Conservation (phyloP, 2,797 vertebrate species). For the Hypotaenidia okinawae region DNA sequence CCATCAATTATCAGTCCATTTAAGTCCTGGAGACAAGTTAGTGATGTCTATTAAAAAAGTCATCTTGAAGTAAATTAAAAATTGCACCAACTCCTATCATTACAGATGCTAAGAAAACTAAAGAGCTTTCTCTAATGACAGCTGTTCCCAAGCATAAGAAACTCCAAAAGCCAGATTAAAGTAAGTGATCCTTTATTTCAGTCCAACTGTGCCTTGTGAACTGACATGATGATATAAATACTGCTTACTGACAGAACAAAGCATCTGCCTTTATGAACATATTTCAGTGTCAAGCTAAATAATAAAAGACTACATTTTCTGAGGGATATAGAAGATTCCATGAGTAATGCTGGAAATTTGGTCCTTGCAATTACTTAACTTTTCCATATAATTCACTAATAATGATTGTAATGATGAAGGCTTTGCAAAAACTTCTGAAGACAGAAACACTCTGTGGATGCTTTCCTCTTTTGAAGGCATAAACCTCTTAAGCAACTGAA, state of each 20-base stretch:
- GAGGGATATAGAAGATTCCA: background rate
- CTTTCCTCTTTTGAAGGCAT: background rate
- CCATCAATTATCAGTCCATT: background rate
- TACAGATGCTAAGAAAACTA: conserved; percentile 1
- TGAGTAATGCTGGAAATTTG: background rate
- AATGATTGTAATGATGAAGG: background rate
- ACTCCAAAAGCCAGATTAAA: conserved; percentile 22
- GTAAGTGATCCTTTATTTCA: background rate
- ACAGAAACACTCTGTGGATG: background rate
- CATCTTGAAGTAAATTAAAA: background rate
- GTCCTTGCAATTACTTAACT: background rate
- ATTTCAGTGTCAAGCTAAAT: background rate
- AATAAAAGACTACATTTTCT: background rate
- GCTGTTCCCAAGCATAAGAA: conserved; percentile 1
- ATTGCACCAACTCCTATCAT: background rate
- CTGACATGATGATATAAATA: background rate
- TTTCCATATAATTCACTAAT: background rate
- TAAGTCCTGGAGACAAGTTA: background rate
- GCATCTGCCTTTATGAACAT: background rate
- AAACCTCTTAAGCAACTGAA: background rate
- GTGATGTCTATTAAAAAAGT: background rate
- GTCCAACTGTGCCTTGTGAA: background rate
- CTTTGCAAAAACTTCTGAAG: background rate
- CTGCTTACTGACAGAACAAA: background rate
- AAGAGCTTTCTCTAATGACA: conserved; percentile 15